Conservation (phyloP, 2,797 vertebrate genomes). For the Neopelma chrysocephalum region DNA sequence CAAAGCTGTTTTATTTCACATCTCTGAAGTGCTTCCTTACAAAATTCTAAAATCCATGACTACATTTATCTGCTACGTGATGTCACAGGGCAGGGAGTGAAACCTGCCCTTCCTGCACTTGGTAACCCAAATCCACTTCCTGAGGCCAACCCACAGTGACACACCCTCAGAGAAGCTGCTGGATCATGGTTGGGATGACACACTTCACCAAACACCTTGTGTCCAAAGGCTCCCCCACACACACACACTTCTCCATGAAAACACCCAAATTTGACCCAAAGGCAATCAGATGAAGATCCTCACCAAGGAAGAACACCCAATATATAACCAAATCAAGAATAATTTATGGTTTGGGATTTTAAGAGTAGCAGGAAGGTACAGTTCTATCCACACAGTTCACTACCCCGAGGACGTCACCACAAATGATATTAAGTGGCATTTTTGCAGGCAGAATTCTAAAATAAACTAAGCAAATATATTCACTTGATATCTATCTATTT, state of each 20-base stretch:
- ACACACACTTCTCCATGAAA: background rate
- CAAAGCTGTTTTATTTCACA: background rate
- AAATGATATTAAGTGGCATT: background rate
- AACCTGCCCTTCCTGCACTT: too few relatives aligned
- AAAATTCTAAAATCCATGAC: constrained; percentile 27
- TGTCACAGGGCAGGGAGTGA: accelerated
- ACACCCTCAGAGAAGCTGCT: accelerated
- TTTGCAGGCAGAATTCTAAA: background rate
- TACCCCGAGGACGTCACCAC: accelerated
- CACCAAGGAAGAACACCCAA: background rate
- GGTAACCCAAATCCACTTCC: background rate
- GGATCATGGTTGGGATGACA: accelerated
- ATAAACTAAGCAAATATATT: background rate
- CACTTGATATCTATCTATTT: background rate
- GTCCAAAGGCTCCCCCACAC: background rate
- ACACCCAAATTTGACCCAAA: accelerated
- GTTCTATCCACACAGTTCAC: background rate
- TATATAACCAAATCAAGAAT: background rate
- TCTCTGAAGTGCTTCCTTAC: background rate
- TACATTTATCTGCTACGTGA: background rate
- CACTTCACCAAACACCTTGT: accelerated
- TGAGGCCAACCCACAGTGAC: accelerated
- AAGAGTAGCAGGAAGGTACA: background rate
- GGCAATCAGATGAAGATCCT: background rate
- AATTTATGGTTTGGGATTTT: background rate